Conservation (phyloP, 2,888 invertebrate species). For the Clunio marinus region DNA sequence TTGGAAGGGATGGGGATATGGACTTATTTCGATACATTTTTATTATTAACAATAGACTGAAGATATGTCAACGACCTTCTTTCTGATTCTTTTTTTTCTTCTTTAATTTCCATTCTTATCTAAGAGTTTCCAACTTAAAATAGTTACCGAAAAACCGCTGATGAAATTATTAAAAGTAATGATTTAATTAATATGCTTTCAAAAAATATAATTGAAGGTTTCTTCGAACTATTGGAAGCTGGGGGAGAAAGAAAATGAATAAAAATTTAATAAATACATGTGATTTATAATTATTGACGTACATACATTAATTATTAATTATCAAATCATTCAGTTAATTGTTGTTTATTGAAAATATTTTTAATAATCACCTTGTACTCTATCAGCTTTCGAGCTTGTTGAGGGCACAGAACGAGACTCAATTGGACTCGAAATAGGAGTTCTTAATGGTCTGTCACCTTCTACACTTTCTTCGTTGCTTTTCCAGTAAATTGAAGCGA, state of each 20-base stretch:
- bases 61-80: conserved; percentile 3
- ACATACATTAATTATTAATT: neutral
- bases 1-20: no score
- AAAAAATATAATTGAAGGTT: conserved; percentile 21
- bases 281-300: neutral
- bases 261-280: neutral
- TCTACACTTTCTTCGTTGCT: conserved; percentile 86
- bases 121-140: conserved; percentile 26
- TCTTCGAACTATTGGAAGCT: conserved; percentile 30
- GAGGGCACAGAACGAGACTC: conserved; percentile 65
- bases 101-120: no score
- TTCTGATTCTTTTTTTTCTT: neutral
- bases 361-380: conserved; percentile 61
- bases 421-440: conserved; percentile 57
- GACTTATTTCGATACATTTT: neutral
- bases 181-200: conserved; percentile 27
- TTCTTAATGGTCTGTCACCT: conserved; percentile 68
- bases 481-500: conserved; percentile 79
- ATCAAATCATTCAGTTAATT: neutral
- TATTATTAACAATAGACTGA: neutral
- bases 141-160: conserved; percentile 34
- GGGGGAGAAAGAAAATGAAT: neutral
- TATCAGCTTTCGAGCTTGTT: conserved; percentile 67
- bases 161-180: conserved; percentile 24
- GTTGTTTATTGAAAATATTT: neutral